phyloP scores from a whole-genome alignment of 2,113 vertebrate species.

The Muscicapa adusta region DNA sequence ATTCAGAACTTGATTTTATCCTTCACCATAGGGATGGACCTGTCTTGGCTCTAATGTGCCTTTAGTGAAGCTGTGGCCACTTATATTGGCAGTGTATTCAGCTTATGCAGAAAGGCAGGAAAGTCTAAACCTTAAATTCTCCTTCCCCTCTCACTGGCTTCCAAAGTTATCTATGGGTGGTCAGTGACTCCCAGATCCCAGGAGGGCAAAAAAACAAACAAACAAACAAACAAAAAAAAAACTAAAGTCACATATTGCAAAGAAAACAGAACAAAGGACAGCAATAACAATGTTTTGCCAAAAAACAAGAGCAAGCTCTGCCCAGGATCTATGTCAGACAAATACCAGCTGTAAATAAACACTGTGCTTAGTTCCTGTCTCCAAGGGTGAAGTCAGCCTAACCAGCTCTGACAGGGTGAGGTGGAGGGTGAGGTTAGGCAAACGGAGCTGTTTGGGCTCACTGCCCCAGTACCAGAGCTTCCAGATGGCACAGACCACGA shows the following conservation, averaged over 20 bases:
- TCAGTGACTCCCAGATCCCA: neutral
- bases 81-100: neutral
- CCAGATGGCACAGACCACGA: neutral
- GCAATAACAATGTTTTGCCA: neutral
- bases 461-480: neutral
- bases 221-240: neutral
- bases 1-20: neutral
- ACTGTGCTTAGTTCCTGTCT: neutral
- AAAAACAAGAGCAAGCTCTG: neutral
- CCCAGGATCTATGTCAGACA: neutral
- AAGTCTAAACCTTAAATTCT: neutral
- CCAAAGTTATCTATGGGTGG: neutral
- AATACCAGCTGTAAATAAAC: neutral
- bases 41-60: neutral
- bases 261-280: neutral
- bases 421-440: neutral
- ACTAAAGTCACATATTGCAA: neutral
- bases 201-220: neutral
- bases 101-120: neutral
- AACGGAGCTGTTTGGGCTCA: neutral
- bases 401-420: neutral
- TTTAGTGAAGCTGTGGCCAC: neutral
- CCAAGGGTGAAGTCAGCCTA: neutral
- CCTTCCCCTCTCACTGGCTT: neutral
- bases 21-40: neutral